phyloP scores from a whole-genome alignment of 2,888 invertebrate genomes.

The Drosophila setosimentum region DNA sequence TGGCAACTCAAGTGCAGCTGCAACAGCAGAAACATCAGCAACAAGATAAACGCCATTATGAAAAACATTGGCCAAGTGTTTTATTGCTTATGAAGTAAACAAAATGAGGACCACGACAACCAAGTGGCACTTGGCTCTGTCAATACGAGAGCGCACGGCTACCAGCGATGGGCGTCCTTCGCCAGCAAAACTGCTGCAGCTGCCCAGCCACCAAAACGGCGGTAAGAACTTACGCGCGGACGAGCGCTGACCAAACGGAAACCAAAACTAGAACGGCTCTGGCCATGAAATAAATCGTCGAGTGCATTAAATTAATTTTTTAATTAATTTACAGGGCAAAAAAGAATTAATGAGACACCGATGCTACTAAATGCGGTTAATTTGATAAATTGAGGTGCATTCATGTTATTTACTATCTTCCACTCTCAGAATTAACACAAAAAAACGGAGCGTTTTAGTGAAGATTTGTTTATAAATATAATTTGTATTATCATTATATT shows the following conservation, averaged over 20 bases:
- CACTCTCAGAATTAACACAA: neutral
- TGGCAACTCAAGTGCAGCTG: constrained; percentile 29
- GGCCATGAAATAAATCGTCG: constrained; percentile 35
- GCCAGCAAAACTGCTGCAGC: constrained; percentile 5
- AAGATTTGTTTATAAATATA: neutral
- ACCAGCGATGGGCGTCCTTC: neutral
- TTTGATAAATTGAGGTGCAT: constrained; percentile 4
- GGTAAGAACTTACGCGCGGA: constrained; percentile 72
- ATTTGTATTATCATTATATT: neutral
- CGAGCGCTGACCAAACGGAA: constrained; percentile 64
- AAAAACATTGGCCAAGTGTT: constrained; percentile 68
- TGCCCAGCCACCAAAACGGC: constrained; percentile 13
- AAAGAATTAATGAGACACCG: neutral
- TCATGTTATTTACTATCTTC: neutral
- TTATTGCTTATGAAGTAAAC: constrained; percentile 76
- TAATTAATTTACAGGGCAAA: neutral
- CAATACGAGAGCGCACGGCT: constrained; percentile 22
- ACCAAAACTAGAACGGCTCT: constrained; percentile 20
- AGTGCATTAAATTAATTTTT: constrained; percentile 17
- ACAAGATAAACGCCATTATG: constrained; percentile 45
- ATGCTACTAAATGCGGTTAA: constrained; percentile 4
- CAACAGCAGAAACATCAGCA: constrained; percentile 22
- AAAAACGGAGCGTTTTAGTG: neutral
- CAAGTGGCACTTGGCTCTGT: constrained; percentile 40
- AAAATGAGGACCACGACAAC: constrained; percentile 47